A percentile compares a stretch with the other conserved stretches of the same genome.
Conservation (phyloP, 1,140 invertebrate species). For the Nixonia krombeini region DNA sequence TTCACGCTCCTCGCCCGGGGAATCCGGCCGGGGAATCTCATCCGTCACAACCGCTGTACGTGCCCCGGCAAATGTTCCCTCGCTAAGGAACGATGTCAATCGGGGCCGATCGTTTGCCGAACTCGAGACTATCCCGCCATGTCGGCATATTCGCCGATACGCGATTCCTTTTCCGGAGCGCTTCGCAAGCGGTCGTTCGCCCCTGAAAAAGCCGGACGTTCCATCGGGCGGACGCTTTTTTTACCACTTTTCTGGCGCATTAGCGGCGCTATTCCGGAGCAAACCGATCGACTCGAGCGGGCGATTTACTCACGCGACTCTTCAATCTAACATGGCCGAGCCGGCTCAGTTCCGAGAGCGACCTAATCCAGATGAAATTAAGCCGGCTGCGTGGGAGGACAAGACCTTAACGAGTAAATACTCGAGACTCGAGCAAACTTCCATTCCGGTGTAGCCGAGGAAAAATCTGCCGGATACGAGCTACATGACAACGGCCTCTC, state of each 20-base stretch:
- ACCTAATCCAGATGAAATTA: slow-evolving; percentile 57
- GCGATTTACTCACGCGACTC: slow-evolving; percentile 34
- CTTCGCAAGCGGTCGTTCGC: no score
- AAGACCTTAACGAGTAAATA: slow-evolving; percentile 55
- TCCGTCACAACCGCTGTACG: slow-evolving; percentile 35
- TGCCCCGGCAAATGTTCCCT: slow-evolving; percentile 26
- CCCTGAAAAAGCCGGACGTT: no score
- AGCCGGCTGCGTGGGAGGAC: slow-evolving; percentile 51
- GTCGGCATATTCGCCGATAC: no score
- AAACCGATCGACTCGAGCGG: slow-evolving; percentile 40
- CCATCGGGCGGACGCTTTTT: no score
- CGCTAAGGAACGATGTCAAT: no score
- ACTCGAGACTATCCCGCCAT: no score
- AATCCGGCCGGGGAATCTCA: slow-evolving; percentile 28
- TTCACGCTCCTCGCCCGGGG: slow-evolving; percentile 19
- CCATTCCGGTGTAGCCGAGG: slow-evolving; percentile 37
- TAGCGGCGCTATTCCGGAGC: slow-evolving; percentile 10
- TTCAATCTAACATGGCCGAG: slow-evolving; percentile 35
- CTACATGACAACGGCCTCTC: slow-evolving; percentile 53
- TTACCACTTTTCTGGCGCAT: slow-evolving; percentile 19
- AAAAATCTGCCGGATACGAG: slow-evolving; percentile 57
- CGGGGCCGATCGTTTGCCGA: no score
- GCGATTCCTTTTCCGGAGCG: no score
- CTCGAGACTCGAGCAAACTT: slow-evolving; percentile 28
- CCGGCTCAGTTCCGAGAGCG: slow-evolving; percentile 31